Conservation (phyloP, 2,888 invertebrate genomes). For the Gastracanthus pulcherrimus region DNA sequence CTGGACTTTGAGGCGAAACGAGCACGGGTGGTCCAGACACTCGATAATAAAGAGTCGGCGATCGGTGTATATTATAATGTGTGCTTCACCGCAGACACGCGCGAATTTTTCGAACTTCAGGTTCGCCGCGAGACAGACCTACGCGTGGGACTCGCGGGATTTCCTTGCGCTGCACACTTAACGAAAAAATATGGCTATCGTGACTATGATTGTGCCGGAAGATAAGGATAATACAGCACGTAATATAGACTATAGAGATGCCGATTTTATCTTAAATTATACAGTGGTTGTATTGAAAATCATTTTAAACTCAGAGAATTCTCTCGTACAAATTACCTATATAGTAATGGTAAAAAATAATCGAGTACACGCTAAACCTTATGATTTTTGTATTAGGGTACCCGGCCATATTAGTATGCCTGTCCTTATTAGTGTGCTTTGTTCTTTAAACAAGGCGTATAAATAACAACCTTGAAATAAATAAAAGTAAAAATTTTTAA, state of each 20-base stretch:
- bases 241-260: background rate
- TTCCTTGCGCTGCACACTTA: background rate
- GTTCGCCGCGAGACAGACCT: too few relatives aligned
- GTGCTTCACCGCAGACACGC: background rate
- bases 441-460: too few relatives aligned
- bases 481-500: too few relatives aligned
- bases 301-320: background rate
- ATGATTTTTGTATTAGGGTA: too few relatives aligned
- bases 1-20: background rate
- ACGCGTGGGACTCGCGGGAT: background rate
- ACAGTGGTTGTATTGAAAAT: background rate
- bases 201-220: background rate
- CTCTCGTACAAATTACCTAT: background rate
- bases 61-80: background rate
- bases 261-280: background rate
- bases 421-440: too few relatives aligned
- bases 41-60: slow-evolving; percentile 6
- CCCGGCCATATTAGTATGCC: too few relatives aligned
- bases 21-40: slow-evolving; percentile 18
- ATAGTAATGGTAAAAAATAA: too few relatives aligned
- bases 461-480: too few relatives aligned
- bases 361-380: background rate
- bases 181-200: background rate
- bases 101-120: background rate
- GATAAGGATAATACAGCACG: background rate